phyloP scores from a whole-genome alignment of 2,113 vertebrate species.

The Syngnathoides biaculeatus region DNA sequence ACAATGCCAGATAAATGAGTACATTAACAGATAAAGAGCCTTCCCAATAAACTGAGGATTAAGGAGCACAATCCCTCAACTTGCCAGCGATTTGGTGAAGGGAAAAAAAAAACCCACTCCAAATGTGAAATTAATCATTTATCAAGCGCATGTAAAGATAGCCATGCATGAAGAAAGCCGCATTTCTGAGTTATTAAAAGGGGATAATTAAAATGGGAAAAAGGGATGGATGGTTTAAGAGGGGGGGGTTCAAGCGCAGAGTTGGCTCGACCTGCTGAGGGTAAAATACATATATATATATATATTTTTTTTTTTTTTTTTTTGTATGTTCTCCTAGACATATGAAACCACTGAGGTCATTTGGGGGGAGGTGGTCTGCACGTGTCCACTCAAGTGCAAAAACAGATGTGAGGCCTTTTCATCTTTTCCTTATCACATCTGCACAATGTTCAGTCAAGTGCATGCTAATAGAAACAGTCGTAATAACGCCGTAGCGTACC shows the following conservation, averaged over 20 bases:
- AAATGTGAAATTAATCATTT: conserved; percentile 49
- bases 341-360: conserved; percentile 18
- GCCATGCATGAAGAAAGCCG: conserved; percentile 24
- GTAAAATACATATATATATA: conserved; percentile 30
- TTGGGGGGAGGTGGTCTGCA: background rate
- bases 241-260: conserved; percentile 23
- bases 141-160: conserved; percentile 46
- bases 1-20: conserved; percentile 50
- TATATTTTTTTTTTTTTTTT: conserved; percentile 7
- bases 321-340: conserved; percentile 15
- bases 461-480: no score
- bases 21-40: conserved; percentile 45
- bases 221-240: conserved; percentile 6
- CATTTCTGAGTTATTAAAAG: conserved; percentile 63
- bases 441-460: background rate
- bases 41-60: conserved; percentile 52
- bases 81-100: conserved; percentile 33
- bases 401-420: conserved; percentile 17
- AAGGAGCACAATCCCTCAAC: conserved; percentile 49
- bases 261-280: conserved; percentile 26
- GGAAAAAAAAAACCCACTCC: conserved; percentile 22
- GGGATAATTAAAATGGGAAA: conserved; percentile 59
- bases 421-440: conserved; percentile 4
- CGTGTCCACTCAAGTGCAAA: conserved; percentile 7
- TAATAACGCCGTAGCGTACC: background rate